Evolutionary conservation across 2,113 vertebrate species (phyloP).

Genomic region (Platichthys stellatus): DNA sequence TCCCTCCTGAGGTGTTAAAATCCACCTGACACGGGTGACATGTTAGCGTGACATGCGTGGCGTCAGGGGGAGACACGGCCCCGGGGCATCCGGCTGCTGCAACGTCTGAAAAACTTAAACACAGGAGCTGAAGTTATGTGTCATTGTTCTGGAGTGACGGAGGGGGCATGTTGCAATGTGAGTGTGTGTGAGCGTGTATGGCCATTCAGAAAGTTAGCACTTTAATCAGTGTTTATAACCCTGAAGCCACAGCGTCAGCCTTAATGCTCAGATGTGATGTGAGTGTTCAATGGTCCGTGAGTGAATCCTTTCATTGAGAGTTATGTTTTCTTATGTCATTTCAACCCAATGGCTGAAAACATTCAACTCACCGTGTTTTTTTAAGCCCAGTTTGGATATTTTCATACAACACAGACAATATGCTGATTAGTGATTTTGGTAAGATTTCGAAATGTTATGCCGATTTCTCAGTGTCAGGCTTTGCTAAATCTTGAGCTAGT

Average conservation of each 20-base stretch:
- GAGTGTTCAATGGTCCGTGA: slow-evolving; percentile 29
- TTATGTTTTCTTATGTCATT: neutral
- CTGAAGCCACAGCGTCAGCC: slow-evolving; percentile 10
- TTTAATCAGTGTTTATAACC: slow-evolving; percentile 7
- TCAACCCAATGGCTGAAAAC: neutral
- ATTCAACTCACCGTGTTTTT: too few species aligned
- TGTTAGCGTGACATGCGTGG: slow-evolving; percentile 53
- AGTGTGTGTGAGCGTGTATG: slow-evolving; percentile 19
- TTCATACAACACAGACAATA: neutral
- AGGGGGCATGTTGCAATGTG: slow-evolving; percentile 14
- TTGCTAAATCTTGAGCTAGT: neutral
- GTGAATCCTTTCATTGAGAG: slow-evolving; percentile 3
- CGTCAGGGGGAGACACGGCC: slow-evolving; percentile 50
- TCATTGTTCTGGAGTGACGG: slow-evolving; percentile 36
- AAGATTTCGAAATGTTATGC: neutral
- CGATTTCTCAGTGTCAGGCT: neutral
- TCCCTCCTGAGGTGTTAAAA: slow-evolving; percentile 62
- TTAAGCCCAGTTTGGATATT: too few species aligned
- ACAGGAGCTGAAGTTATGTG: slow-evolving; percentile 37
- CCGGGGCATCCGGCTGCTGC: slow-evolving; percentile 40
- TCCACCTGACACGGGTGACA: slow-evolving; percentile 56
- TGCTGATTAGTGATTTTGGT: neutral
- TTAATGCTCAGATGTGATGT: slow-evolving; percentile 12
- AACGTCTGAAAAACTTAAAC: slow-evolving; percentile 14
- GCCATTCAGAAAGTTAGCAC: neutral